Base-by-base conservation (phyloP, 2,113 vertebrate species). In the Psittacula cyanocephala region DNA sequence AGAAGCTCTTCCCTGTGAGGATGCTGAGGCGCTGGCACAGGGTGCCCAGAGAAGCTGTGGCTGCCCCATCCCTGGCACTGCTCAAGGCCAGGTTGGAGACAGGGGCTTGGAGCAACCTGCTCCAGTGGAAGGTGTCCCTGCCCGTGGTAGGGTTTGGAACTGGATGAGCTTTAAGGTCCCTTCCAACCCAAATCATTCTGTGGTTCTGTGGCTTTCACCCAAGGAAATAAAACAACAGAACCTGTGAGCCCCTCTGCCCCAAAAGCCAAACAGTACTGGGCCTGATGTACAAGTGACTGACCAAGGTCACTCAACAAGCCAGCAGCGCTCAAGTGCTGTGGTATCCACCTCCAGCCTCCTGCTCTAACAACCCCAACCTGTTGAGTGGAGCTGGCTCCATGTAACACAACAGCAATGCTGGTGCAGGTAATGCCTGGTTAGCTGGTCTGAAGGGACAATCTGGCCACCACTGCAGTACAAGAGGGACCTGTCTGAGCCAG, bases 371-470 rank as follows among this genome's bases (percentile, higher is more conserved):
- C 46, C 37, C n/a, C 25, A 17, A 24, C 12, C 6, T 27, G 28
- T 0, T 7, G 9, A 0, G 60, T 2, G 0, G 50, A 28, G 85
- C 33, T 2, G 25, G 5, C 11, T 43, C 55, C 23, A 3, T 0
- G 12, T 9, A 43, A 43, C 8, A 6, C 25, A 18, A 43, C 64
- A 0, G 6, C 41, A 10, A 23, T 1, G 8, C 3, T 7, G 75
- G 43, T 3, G 20, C 7, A 37, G 76, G 67, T 11, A 50, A 62
- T 1, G 0, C 70, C 39, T 6, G 37, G 24, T 31, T 9, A 55
- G 55, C 13, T 9, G 93, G 41, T 31, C 20, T 3, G 4, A 46
- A 85, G 72, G 50, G 53, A 22, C 50, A 35, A 55, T 13, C 17
- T 3, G 62, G 31, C 18, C 28, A 2, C 0, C 24, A 7, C 6